Percentiles rank a stretch among this genome's conserved stretches.
These are phyloP conservation scores for Grammomys dolichurus DNA, from an alignment of 2,113 vertebrate species.

Conservation along the genomic window DNA sequence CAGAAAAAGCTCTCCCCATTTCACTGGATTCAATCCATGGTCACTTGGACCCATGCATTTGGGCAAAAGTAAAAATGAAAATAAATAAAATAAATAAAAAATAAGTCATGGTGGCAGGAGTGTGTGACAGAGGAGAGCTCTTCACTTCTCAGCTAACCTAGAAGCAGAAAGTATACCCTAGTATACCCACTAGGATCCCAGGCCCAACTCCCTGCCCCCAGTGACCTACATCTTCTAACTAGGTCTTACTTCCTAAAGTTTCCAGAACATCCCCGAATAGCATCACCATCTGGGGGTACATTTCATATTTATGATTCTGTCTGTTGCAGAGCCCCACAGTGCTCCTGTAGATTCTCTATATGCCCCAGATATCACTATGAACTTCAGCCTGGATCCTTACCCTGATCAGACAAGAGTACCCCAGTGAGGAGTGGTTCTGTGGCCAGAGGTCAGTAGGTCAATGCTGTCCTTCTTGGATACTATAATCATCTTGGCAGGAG, in stretches of 20 bases:
- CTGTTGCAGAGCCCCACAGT: neutral
- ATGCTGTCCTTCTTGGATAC: neutral
- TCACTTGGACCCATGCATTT: neutral
- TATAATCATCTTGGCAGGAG: neutral
- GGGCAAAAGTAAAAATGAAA: too few relatives aligned
- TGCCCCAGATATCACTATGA: neutral
- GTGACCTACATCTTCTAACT: conserved; percentile 10
- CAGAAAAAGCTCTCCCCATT: neutral
- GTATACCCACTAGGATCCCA: neutral
- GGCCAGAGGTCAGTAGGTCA: neutral
- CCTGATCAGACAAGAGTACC: neutral
- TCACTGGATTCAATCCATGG: neutral
- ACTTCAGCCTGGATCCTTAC: neutral
- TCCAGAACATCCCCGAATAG: neutral
- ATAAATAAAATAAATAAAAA: neutral
- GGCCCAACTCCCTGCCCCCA: neutral
- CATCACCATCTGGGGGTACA: conserved; percentile 2
- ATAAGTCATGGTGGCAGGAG: neutral
- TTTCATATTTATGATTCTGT: neutral
- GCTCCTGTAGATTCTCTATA: neutral
- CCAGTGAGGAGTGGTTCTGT: neutral
- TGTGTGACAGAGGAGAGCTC: neutral
- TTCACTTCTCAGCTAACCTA: neutral
- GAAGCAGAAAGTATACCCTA: neutral
- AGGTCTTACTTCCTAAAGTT: neutral